Base-by-base conservation (phyloP, 2,888 invertebrate genomes). In the Tipula confusa region DNA sequence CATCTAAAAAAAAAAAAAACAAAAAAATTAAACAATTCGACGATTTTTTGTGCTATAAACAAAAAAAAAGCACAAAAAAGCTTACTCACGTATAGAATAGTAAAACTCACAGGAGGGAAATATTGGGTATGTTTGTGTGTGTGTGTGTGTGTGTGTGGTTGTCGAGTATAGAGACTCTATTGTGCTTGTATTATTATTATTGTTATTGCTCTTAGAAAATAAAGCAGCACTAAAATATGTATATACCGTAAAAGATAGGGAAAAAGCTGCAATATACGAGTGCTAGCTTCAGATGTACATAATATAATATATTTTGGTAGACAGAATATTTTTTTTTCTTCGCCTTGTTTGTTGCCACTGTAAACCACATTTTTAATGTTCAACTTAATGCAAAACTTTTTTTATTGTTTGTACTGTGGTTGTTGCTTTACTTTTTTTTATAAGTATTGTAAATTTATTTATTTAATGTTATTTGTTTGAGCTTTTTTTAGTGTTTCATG, bases 331-430 rank as follows among this genome's bases (percentile, higher is more conserved):
- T 15, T 43, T 64, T 64, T 64, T 64, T 24, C 24, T 64, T 24
- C 24, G 7, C 43, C 64, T 64, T 64, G 18, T 64, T 64, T 64
- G 24, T 64, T 64, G 64, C 64, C 64, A 24, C 64, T 64, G 24
- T 64, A 64, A 64, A 64, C 64, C 64, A 64, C 64, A 24, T 24
- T 64, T 64, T 64, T 64, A 64, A 64, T 64, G 64, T 64, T 64
- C 1, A 64, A 64, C 64, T 18, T 24, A 64, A 64, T 64, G 64
- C 18, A 64, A 18, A 64, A 64, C 18, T 18, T 24, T 64, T 64
- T 24, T 43, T 43, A 15, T 43, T 43, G 0, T 24, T 18, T 24
- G 1, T 9, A 2, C 9, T 24, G 64, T 64, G 64, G 64, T 64
- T 64, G 64, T 64, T 64, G 64, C 24, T 64, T 64, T 43, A 6